A percentile compares a stretch with the other conserved stretches of the same genome.
Evolutionary conservation across 2,888 invertebrate genomes (phyloP).

Genomic region (Campoplex capitator): DNA sequence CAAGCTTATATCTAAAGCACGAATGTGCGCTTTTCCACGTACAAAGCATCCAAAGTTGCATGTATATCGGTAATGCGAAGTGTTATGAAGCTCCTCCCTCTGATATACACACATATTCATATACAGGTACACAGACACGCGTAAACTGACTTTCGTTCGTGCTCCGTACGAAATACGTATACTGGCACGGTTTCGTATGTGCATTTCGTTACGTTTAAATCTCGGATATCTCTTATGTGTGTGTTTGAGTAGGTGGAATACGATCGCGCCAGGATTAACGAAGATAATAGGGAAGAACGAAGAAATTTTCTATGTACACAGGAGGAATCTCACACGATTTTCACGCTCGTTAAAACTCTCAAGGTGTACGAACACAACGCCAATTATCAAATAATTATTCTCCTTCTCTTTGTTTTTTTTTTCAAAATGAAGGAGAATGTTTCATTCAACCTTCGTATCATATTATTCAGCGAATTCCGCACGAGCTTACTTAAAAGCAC

Average conservation of each 20-base stretch:
- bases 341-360: background rate
- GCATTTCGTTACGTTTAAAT: background rate
- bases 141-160: background rate
- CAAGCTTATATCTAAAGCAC: slow-evolving; percentile 46
- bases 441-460: background rate
- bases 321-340: background rate
- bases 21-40: slow-evolving; percentile 51
- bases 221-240: slow-evolving; percentile 40
- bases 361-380: background rate
- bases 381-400: background rate
- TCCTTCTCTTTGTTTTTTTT: background rate
- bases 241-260: slow-evolving; percentile 33
- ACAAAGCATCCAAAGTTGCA: slow-evolving; percentile 46
- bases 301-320: slow-evolving; percentile 31
- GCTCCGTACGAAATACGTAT: background rate
- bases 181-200: too few species aligned
- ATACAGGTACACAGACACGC: background rate
- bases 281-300: slow-evolving; percentile 51
- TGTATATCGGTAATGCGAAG: slow-evolving; percentile 2
- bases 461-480: background rate
- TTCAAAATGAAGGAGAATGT: background rate
- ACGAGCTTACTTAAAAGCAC: slow-evolving; percentile 1
- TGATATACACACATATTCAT: background rate
- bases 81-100: slow-evolving; percentile 18
- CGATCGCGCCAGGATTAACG: slow-evolving; percentile 55